phyloP scores from a whole-genome alignment of 2,888 invertebrate species.

The Artemia sinica region DNA sequence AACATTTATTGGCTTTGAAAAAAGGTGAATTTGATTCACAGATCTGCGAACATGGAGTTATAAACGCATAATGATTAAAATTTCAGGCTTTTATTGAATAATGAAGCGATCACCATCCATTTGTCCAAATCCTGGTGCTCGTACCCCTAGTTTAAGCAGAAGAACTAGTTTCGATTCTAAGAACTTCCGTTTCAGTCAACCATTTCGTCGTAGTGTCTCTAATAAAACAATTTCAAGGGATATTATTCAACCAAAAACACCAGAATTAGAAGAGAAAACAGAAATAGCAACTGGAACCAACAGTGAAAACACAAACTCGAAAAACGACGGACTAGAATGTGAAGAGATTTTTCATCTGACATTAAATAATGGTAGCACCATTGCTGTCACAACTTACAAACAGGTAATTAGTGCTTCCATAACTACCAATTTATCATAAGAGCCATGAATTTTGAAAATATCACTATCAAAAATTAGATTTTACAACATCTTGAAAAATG shows the following conservation, averaged over 20 bases:
- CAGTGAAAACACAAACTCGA: not conserved
- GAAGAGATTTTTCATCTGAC: not conserved
- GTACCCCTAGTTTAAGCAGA: too few species aligned
- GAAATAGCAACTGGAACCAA: not conserved
- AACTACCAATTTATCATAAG: too few species aligned
- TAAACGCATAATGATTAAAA: too few species aligned
- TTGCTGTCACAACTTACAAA: not conserved
- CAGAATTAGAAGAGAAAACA: not conserved
- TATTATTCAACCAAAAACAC: not conserved
- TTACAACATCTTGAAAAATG: too few species aligned
- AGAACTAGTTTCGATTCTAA: not conserved
- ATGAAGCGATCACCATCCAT: too few species aligned
- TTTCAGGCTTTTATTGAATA: too few species aligned
- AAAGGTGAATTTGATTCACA: too few species aligned
- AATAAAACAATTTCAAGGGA: not conserved
- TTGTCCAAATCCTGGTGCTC: too few species aligned
- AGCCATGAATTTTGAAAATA: too few species aligned
- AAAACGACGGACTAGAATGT: not conserved
- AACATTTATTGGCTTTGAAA: too few species aligned
- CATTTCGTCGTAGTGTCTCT: not conserved
- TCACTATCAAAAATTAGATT: too few species aligned
- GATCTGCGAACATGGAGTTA: too few species aligned
- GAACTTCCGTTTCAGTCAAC: not conserved
- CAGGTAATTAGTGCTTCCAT: not conserved
- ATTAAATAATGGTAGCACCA: conserved; percentile 2